A percentile compares a stretch with the other conserved stretches of the same genome.
These are phyloP conservation scores for Brachymystax lenok DNA, from an alignment of 2,797 vertebrate species.

Conservation along the genomic window DNA sequence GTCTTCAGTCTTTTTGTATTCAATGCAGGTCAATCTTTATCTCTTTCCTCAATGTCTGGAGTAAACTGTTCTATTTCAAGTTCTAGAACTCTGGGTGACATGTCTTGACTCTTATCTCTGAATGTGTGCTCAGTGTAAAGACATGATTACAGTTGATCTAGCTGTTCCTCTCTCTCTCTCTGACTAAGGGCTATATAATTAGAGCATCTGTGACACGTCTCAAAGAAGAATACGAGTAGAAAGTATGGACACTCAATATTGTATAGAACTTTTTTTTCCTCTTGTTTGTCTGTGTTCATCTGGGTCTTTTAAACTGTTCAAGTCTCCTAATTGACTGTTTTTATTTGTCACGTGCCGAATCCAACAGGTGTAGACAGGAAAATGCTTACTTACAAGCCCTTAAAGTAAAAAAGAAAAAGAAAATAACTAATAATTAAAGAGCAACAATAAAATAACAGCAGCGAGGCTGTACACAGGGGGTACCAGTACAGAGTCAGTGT, in stretches of 20 bases:
- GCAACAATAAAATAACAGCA: too few species aligned
- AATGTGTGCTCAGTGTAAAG: too few species aligned
- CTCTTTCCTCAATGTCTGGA: slow-evolving; percentile 9
- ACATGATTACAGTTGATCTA: slow-evolving; percentile 42
- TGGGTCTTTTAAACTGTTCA: too few species aligned
- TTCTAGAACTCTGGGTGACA: slow-evolving; percentile 46
- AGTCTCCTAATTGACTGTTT: too few species aligned
- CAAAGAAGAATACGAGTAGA: background rate
- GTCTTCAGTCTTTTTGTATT: slow-evolving; percentile 32
- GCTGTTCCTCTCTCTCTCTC: slow-evolving; percentile 4
- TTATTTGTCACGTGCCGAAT: slow-evolving; percentile 7
- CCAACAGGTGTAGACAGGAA: background rate
- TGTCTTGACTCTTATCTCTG: too few species aligned
- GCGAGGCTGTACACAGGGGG: too few species aligned
- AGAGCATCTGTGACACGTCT: background rate
- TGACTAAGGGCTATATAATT: background rate
- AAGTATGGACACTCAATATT: slow-evolving; percentile 1
- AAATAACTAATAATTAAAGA: too few species aligned
- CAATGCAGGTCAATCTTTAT: slow-evolving; percentile 22
- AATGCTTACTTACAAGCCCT: background rate
- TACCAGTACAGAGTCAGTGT: too few species aligned
- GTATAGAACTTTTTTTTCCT: slow-evolving; percentile 27
- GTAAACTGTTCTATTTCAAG: slow-evolving; percentile 48
- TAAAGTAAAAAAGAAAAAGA: too few species aligned
- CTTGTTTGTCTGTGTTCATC: background rate